A percentile compares a stretch with the other conserved stretches of the same genome.
Evolutionary conservation across 2,797 vertebrate genomes (phyloP).

Genomic region (Chaenodraco wilsoni): DNA sequence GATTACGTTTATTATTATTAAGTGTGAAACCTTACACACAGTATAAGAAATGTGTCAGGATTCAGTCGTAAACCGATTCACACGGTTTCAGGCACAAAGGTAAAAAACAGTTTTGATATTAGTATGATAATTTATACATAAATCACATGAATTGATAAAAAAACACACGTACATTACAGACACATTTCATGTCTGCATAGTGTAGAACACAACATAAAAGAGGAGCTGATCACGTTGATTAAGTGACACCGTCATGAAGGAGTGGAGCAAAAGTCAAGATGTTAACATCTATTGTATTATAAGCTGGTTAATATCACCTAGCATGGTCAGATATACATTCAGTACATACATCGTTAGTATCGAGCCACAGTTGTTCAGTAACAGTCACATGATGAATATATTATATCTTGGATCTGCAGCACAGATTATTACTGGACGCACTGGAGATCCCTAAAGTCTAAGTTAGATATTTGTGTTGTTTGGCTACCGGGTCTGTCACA

Average conservation of each 20-base stretch:
- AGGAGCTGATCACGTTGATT: constrained; percentile 13
- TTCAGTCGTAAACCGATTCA: constrained; percentile 37
- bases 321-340: constrained; percentile 47
- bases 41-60: constrained; percentile 16
- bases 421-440: constrained; percentile 47
- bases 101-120: constrained; percentile 33
- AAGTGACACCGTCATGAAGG: background rate
- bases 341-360: constrained; percentile 40
- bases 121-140: constrained; percentile 41
- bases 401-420: constrained; percentile 58
- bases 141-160: constrained; percentile 40
- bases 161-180: constrained; percentile 54
- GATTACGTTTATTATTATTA: constrained; percentile 43
- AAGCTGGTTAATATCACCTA: constrained; percentile 43
- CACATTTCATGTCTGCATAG: constrained; percentile 25
- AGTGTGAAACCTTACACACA: constrained; percentile 29
- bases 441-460: constrained; percentile 37
- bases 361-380: constrained; percentile 60
- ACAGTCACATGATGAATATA: constrained; percentile 59
- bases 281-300: constrained; percentile 35
- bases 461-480: background rate
- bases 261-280: constrained; percentile 14
- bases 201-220: constrained; percentile 14
- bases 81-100: constrained; percentile 35
- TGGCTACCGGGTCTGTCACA: constrained; percentile 72